Evolutionary conservation across 2,888 invertebrate species (phyloP), one percentile per base, ranked within the genome.

Genomic region (Xestia rhomboidea): DNA sequence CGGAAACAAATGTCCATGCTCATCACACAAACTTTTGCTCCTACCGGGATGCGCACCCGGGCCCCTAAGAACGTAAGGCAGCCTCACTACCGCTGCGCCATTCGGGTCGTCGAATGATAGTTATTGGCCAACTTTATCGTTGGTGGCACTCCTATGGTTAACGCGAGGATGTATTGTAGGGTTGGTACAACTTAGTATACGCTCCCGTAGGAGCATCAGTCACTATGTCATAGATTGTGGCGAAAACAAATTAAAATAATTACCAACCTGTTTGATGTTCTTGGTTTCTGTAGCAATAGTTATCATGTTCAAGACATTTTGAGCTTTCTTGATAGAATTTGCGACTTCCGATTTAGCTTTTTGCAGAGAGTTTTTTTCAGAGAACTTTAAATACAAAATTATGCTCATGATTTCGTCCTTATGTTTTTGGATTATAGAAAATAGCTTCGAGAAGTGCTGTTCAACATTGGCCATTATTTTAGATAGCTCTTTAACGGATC

Each of bases 361-460:
- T 1, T 89, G 73, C 21, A 96, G 89, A 6, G 95, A 95, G 41
- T 94, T 90, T 68, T 91, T 94, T 84, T 96, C 95, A 21, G 89
- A 88, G 24, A 78, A 86, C 81, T 93, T 94, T 10, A 94, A 85
- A 85, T 94, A 90, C 8, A 92, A 77, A 15, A 97, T 83, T 30
- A 92, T 89, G 10, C 92, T 90, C 2, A 95, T 91, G 5, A 97
- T 89, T 80, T 96, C 94, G 21, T 93, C 89, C 85, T 97, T 97
- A 64, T 96, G 91, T 71, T 95, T 95, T 90, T 97, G 97, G 63
- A 97, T 90, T 11, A 94, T 89, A 0, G 96, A 97, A 79, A 96
- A 95, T 0, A 97, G 90, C 81, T 96, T 94, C 0, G 96, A 94
- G 85, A 97, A 97, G 87, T 97, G 97, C 81, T 96, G 96, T 66